These are phyloP conservation scores for Apodemia duryi DNA, from an alignment of 2,888 invertebrate species.

Conservation along the genomic window DNA sequence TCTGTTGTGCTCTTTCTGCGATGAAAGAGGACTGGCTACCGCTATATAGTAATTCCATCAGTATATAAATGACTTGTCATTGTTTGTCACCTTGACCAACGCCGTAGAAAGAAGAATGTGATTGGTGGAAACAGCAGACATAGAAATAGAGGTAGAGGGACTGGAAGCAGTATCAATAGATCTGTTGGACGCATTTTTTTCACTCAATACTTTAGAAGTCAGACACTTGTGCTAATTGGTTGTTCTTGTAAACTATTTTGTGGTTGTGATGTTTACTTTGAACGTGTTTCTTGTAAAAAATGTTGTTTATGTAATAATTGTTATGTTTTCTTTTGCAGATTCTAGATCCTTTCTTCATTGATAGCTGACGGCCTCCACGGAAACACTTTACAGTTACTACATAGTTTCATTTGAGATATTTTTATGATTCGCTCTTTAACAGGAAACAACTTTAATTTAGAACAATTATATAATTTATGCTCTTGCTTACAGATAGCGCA, in stretches of 20 bases:
- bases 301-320: slow-evolving; percentile 22
- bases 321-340: slow-evolving; percentile 25
- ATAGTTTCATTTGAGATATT: too few relatives aligned
- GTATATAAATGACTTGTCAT: slow-evolving; percentile 18
- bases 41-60: slow-evolving; percentile 16
- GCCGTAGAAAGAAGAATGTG: slow-evolving; percentile 23
- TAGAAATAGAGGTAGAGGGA: slow-evolving; percentile 15
- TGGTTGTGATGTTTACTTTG: too few relatives aligned
- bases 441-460: too few relatives aligned
- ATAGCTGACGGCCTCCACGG: neutral
- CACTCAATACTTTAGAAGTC: too few relatives aligned
- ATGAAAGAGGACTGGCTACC: too few relatives aligned
- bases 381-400: too few relatives aligned
- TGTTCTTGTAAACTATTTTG: too few relatives aligned
- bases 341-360: slow-evolving; percentile 16
- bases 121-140: slow-evolving; percentile 22
- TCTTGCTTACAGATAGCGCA: too few relatives aligned
- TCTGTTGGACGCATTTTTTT: too few relatives aligned
- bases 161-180: neutral
- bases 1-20: slow-evolving; percentile 16
- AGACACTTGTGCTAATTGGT: too few relatives aligned
- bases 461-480: too few relatives aligned
- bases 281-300: slow-evolving; percentile 3
- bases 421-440: too few relatives aligned
- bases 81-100: slow-evolving; percentile 24